Evolutionary conservation across 2,113 vertebrate species (phyloP).

Genomic region (Micronisus gabar): DNA sequence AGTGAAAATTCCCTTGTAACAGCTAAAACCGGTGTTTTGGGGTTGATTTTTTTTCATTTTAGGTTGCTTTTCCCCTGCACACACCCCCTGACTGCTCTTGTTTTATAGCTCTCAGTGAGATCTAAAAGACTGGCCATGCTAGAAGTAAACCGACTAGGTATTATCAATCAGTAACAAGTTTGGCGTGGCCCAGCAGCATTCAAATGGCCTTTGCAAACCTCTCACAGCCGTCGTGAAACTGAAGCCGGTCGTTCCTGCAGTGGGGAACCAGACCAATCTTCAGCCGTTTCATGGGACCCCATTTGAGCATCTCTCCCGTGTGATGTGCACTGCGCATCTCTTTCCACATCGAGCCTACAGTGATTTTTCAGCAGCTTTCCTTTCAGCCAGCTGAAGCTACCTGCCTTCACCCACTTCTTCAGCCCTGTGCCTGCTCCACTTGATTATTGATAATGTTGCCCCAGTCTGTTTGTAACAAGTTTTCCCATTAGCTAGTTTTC

Average conservation of each 20-base stretch:
- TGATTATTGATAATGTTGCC: not conserved
- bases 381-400: not conserved
- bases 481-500: not conserved
- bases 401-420: not conserved
- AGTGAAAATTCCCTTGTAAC: not conserved
- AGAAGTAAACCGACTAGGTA: not conserved
- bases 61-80: not conserved
- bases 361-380: not conserved
- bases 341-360: not conserved
- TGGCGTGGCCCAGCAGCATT: not conserved
- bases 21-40: not conserved
- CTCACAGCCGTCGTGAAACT: not conserved
- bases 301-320: accelerated
- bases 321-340: not conserved
- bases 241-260: not conserved
- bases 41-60: not conserved
- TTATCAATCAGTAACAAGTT: not conserved
- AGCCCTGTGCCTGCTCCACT: not conserved
- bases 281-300: not conserved
- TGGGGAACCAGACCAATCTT: not conserved
- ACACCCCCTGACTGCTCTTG: not conserved
- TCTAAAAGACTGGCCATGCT: not conserved
- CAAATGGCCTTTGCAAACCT: not conserved
- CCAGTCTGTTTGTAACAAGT: not conserved
- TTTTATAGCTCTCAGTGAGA: not conserved